Base-by-base conservation (phyloP, 2,113 vertebrate species). In the Epinephelus lanceolatus region DNA sequence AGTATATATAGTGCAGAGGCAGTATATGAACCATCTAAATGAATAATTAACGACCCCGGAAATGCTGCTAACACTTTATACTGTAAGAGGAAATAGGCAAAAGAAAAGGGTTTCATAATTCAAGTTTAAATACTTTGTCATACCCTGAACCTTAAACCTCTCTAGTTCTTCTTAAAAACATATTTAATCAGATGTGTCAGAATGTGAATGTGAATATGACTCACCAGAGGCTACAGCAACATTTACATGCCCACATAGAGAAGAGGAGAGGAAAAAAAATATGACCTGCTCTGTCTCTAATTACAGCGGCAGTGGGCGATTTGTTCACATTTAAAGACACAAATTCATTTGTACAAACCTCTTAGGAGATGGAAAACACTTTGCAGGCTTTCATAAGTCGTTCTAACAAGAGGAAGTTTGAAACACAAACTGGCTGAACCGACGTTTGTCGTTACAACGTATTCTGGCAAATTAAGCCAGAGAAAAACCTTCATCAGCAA, bases 201-300 rank as follows among this genome's bases (percentile, higher is more conserved):
- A 75, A 56, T 87, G 17, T 77, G 71, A 75, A 56, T 87, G 19
- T 77, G 86, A 78, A n/a, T 63, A 47, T 88, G 91, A 90, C 40
- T 87, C 83, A 90, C 40, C 18, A 21, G 30, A 67, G 49, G 72
- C 57, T 57, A 33, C 73, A 59, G 78, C 0, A 6, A 61, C 71
- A 51, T 80, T 15, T 25, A 70, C 45, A 2, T 77, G 88, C 89
- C 86, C 88, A 90, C 88, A 75, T 74, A 45, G 68, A 86, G 76
- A 67, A 78, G 75, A 60, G 76, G 47, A 80, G 33, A 51, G 51
- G 0, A 15, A 19, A 47, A 33, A 65, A n/a, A 19, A 30, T 45
- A 61, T 11, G 15, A 71, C 49, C 81, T 51, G 53, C 71, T 80
- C 40, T 19, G 2, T n/a, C 71, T 79, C 30, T 71, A 65, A 75